Percentiles rank a stretch among this genome's conserved stretches.
These are phyloP conservation scores for Catharus ustulatus DNA, from an alignment of 2,797 vertebrate genomes.

Conservation along the genomic window DNA sequence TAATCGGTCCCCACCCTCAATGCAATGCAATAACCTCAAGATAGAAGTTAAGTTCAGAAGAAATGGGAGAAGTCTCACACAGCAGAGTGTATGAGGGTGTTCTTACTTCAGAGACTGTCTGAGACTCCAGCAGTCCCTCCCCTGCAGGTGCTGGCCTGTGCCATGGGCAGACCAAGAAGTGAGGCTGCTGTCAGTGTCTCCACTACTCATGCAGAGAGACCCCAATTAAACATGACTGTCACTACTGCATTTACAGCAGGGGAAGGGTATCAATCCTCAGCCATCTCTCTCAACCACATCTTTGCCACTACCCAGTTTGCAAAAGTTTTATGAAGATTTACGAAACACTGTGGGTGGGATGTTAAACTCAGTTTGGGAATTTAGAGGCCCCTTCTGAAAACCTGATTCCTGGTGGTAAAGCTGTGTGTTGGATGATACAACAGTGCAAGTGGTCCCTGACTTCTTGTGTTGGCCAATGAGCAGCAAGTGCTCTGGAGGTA, in stretches of 20 bases:
- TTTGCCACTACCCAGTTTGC: background rate
- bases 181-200: background rate
- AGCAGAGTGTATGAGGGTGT: background rate
- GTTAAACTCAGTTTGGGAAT: background rate
- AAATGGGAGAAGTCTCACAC: background rate
- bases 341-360: accelerated
- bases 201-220: background rate
- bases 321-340: background rate
- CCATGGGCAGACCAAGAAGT: background rate
- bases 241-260: background rate
- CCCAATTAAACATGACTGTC: background rate
- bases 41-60: background rate
- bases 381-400: background rate
- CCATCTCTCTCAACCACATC: background rate
- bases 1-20: background rate
- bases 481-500: background rate
- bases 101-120: background rate
- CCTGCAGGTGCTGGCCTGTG: background rate
- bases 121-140: background rate
- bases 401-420: background rate
- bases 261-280: background rate
- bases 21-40: background rate
- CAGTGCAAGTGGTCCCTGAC: background rate
- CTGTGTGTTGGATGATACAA: background rate
- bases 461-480: background rate